Percentiles rank a stretch among this genome's conserved stretches.
phyloP scores from a whole-genome alignment of 2,797 vertebrate genomes.

The Onychomys arenicola region DNA sequence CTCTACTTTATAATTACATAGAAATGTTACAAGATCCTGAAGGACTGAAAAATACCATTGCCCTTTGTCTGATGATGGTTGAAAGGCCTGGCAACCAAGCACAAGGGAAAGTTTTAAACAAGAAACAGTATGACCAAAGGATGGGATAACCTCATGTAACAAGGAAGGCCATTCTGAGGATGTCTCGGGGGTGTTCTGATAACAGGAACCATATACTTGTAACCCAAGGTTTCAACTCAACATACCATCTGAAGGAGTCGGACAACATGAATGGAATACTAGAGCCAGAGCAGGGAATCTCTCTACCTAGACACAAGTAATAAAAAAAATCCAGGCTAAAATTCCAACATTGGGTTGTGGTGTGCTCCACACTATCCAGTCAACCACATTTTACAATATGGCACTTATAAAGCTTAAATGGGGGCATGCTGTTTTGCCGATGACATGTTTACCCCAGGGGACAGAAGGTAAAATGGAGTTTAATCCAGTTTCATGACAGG shows the following conservation, averaged over 20 bases:
- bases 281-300: neutral
- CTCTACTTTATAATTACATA: neutral
- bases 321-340: conserved; percentile 40
- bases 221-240: neutral
- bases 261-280: neutral
- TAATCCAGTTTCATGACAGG: neutral
- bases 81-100: neutral
- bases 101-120: neutral
- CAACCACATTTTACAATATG: conserved; percentile 36
- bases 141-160: neutral
- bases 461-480: conserved; percentile 18
- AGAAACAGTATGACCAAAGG: neutral
- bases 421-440: neutral
- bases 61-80: neutral
- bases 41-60: neutral
- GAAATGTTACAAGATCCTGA: neutral
- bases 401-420: neutral
- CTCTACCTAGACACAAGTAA: neutral
- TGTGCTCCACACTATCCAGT: neutral
- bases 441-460: neutral
- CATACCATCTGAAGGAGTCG: neutral
- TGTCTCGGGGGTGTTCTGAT: neutral
- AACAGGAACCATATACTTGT: neutral
- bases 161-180: neutral
- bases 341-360: neutral